phyloP scores from a whole-genome alignment of 64 coral and sea anemone genomes.

The Stylophora pistillata region DNA sequence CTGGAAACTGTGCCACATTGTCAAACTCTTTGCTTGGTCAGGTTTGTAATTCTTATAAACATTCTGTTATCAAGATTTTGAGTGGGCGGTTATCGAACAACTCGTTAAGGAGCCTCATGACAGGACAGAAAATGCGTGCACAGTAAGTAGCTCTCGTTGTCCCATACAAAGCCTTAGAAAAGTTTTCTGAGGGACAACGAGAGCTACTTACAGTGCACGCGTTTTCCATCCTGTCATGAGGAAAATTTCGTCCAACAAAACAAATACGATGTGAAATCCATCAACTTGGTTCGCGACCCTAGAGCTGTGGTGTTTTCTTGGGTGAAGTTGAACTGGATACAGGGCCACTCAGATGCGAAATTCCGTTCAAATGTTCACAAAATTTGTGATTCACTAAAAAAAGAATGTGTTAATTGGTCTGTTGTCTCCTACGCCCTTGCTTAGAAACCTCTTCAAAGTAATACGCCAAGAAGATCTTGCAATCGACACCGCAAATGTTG shows the following conservation, averaged over 20 bases:
- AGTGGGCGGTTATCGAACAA: neutral
- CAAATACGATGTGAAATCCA: neutral
- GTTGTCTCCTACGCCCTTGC: neutral
- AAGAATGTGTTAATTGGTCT: neutral
- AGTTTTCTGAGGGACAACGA: too few relatives aligned
- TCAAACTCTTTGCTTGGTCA: neutral
- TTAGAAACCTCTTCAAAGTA: conserved; percentile 4
- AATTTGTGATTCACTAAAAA: conserved; percentile 2
- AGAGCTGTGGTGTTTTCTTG: conserved; percentile 8
- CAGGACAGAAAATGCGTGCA: too few relatives aligned
- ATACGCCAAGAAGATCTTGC: conserved; percentile 26
- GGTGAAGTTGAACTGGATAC: conserved; percentile 8
- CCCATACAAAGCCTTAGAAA: too few relatives aligned
- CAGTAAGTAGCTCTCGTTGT: too few relatives aligned
- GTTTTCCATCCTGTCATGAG: too few relatives aligned
- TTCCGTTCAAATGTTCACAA: neutral
- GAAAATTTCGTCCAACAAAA: neutral
- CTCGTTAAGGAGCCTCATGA: neutral
- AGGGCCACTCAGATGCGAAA: neutral
- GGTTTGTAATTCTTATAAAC: neutral
- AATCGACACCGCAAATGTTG: neutral
- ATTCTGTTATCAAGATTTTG: conserved; percentile 26
- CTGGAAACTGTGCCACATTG: neutral
- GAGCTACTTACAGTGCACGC: too few relatives aligned
- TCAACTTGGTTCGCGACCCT: conserved; percentile 20